Evolutionary conservation across 2,113 vertebrate genomes (phyloP).

Genomic region (Shinisaurus crocodilurus): DNA sequence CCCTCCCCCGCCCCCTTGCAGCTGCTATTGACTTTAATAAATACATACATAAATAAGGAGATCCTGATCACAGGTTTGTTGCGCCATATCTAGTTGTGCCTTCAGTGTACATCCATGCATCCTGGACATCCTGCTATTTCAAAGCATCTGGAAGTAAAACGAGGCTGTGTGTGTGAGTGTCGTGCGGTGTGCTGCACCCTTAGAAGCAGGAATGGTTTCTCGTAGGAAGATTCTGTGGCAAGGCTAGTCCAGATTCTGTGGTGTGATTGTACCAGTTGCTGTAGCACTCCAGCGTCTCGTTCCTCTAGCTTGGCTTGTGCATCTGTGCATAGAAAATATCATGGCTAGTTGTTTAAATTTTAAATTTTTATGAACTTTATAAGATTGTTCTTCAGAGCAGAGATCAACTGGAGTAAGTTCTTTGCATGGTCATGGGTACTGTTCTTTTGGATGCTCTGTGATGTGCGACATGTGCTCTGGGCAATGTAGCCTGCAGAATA

Average conservation of each 20-base stretch:
- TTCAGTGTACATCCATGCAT: background rate
- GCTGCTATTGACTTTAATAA: background rate
- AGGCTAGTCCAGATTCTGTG: too few relatives aligned
- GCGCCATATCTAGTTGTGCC: background rate
- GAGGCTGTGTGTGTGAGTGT: background rate
- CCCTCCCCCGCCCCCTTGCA: too few relatives aligned
- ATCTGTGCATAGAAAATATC: background rate
- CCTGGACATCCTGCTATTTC: background rate
- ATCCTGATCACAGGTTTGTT: background rate
- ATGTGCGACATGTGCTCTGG: background rate
- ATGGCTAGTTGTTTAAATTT: background rate
- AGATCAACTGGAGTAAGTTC: background rate
- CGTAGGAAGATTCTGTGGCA: background rate
- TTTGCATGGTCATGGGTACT: background rate
- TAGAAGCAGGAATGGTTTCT: background rate
- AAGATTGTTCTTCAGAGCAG: background rate
- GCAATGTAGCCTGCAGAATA: background rate
- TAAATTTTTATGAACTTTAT: background rate
- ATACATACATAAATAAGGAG: background rate
- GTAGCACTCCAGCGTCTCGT: background rate
- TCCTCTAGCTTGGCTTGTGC: background rate
- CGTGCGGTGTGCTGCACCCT: too few relatives aligned
- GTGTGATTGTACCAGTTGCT: too few relatives aligned
- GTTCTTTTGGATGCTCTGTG: background rate
- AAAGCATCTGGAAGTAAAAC: background rate